Base-by-base conservation (phyloP, 2,797 vertebrate genomes). In the Sciurus carolinensis region DNA sequence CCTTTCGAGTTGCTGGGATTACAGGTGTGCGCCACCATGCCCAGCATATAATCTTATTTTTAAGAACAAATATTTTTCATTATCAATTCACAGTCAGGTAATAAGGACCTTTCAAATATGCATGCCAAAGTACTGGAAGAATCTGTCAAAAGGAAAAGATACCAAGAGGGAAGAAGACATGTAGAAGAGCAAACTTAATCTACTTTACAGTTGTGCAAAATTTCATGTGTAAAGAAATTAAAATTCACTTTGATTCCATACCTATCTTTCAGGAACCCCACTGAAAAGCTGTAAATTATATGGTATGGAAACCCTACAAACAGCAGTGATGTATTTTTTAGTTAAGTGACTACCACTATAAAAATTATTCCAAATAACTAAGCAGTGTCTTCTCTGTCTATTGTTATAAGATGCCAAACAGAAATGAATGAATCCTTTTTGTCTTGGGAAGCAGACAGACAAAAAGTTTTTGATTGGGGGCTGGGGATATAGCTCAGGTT, bases 331-430 rank as follows among this genome's bases (percentile, higher is more conserved):
- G 36, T 36, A 36, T 36, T 36, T 44, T 95, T 80, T 75, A 75
- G 67, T 73, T 73, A 95, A 85, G 52, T 42, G 14, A 5, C 52
- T 77, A 57, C 36, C 44, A 92, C 82, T 57, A 39, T 81, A 71
- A 96, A 90, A 81, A 85, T 73, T 91, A 64, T 73, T 96, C 50
- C 75, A 91, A 67, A 79, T 96, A 54, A 83, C 67, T 92, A 93
- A 86, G 26, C 9, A 90, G 11, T 95, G 30, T 62, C 59, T 96
- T 94, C 71, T 90, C 26, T 88, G 84, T n/a, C n/a, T 94, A 57
- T 11, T 92, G 64, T 57, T 72, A 33, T 91, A 33, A 44, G 36
- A 66, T 4, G 50, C 3, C 36, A 36, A 3, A 36, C 39, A 87
- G 72, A 94, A 36, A 3, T 3, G 12, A 87, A 81, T 39, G 42